Percentiles rank a stretch among this genome's conserved stretches.
Conservation (phyloP, 2,888 invertebrate species). For the Phymatocera aterrima region DNA sequence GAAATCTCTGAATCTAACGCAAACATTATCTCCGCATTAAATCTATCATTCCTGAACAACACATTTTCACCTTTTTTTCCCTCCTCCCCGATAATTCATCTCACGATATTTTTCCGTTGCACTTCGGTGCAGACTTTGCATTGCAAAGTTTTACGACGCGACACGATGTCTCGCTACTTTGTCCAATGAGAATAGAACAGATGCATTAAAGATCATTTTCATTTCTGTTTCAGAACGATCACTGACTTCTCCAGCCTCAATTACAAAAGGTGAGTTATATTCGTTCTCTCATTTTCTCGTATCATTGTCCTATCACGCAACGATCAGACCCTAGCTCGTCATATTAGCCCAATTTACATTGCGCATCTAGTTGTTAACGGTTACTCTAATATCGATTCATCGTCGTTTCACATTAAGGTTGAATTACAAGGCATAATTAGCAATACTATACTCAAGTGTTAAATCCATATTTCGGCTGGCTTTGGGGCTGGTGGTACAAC, state of each 20-base stretch:
- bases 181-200: background rate
- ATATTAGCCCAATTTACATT: background rate
- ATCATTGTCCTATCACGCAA: too few relatives aligned
- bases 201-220: background rate
- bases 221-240: conserved; percentile 63
- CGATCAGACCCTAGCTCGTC: background rate
- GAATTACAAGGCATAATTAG: conserved; percentile 39
- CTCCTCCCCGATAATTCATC: background rate
- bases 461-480: conserved; percentile 38
- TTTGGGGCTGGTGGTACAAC: background rate
- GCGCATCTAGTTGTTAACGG: background rate
- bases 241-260: conserved; percentile 61
- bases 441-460: conserved; percentile 22
- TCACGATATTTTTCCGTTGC: background rate
- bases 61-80: background rate
- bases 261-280: conserved; percentile 62
- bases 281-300: too few relatives aligned
- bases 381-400: conserved; percentile 11
- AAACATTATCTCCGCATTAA: conserved; percentile 33
- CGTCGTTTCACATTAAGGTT: conserved; percentile 23
- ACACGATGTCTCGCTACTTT: background rate
- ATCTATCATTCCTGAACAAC: conserved; percentile 22
- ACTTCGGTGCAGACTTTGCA: conserved; percentile 27
- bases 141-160: conserved; percentile 26
- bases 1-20: conserved; percentile 13